These are phyloP conservation scores for Laspeyria flexula DNA, from an alignment of 2,888 invertebrate species.

Conservation along the genomic window DNA sequence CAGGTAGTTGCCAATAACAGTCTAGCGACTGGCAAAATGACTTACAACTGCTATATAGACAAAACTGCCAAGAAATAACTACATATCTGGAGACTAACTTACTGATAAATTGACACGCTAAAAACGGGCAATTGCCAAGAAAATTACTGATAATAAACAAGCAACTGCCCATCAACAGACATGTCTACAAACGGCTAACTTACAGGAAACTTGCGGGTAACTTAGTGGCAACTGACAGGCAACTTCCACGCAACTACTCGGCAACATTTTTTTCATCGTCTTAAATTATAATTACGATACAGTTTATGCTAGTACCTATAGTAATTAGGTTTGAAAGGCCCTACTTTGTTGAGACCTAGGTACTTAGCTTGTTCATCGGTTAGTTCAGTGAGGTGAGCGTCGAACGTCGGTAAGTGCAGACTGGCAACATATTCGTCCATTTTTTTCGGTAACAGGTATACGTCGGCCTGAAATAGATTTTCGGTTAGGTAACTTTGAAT, in stretches of 20 bases:
- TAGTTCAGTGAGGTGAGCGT: slow-evolving; percentile 98
- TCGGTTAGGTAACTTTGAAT: no score
- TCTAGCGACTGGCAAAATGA: no score
- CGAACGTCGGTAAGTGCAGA: slow-evolving; percentile 98
- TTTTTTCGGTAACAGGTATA: slow-evolving; percentile 98
- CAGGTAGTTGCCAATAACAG: no score
- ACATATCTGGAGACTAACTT: no score
- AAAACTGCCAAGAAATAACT: no score
- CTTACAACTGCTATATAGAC: no score
- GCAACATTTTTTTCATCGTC: slow-evolving; percentile 21
- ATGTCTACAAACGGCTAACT: no score
- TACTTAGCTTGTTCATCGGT: slow-evolving; percentile 99
- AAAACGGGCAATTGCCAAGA: no score
- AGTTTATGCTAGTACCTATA: slow-evolving; percentile 90
- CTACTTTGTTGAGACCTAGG: slow-evolving; percentile 98
- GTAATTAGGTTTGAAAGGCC: slow-evolving; percentile 99
- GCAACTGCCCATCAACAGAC: background rate
- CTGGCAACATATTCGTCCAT: slow-evolving; percentile 99
- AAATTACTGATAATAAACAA: no score
- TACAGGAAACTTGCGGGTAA: background rate
- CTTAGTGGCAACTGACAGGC: slow-evolving; percentile 17
- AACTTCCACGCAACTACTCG: slow-evolving; percentile 7
- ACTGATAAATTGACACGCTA: no score
- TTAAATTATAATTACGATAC: slow-evolving; percentile 27
- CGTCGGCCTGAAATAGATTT: slow-evolving; percentile 90